phyloP scores from a whole-genome alignment of 1,140 invertebrate species.

The Coptotermes formosanus region DNA sequence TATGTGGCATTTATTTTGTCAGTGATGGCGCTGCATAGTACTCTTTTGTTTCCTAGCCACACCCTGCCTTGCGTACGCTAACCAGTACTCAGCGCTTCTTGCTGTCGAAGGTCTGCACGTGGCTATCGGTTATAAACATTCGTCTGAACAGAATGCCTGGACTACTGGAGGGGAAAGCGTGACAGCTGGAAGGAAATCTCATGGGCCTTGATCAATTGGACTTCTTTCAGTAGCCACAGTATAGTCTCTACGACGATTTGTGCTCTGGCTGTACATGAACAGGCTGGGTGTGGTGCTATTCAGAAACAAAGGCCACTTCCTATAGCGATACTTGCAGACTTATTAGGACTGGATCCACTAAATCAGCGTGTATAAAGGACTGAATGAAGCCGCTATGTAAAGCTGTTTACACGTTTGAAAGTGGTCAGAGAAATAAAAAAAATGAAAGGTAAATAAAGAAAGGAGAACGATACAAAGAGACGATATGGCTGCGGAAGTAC shows the following conservation, averaged over 20 bases:
- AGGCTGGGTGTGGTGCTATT: neutral
- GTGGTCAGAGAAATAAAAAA: neutral
- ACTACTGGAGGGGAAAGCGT: too few relatives aligned
- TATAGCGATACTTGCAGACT: neutral
- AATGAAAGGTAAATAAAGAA: neutral
- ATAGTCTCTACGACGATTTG: neutral
- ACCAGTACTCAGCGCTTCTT: too few relatives aligned
- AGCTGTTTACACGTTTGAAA: neutral
- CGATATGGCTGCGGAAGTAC: neutral
- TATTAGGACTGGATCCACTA: neutral
- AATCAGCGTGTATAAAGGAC: neutral
- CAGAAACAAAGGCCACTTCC: neutral
- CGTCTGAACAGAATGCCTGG: too few relatives aligned
- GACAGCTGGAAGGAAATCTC: too few relatives aligned
- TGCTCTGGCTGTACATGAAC: neutral
- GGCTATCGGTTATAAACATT: too few relatives aligned
- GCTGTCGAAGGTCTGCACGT: too few relatives aligned
- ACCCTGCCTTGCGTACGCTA: too few relatives aligned
- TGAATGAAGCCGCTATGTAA: conserved; percentile 5
- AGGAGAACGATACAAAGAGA: neutral
- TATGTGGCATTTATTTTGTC: too few relatives aligned
- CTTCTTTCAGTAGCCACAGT: too few relatives aligned
- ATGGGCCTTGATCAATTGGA: too few relatives aligned
- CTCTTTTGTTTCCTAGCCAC: too few relatives aligned
- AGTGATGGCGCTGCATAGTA: too few relatives aligned